Base-by-base conservation (phyloP, 2,888 invertebrate genomes). In the Cybosia mesomella region DNA sequence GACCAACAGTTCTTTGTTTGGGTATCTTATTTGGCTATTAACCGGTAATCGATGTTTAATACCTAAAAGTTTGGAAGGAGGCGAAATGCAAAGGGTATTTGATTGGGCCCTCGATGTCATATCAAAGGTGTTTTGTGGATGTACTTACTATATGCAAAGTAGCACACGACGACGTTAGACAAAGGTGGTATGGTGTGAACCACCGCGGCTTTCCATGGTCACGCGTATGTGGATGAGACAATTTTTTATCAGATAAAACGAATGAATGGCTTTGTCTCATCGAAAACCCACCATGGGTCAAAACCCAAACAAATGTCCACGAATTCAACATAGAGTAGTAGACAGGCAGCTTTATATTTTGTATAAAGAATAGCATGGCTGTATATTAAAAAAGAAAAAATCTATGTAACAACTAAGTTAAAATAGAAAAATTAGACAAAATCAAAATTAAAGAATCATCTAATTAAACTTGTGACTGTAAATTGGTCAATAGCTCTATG, bases 11-110 rank as follows among this genome's bases (percentile, higher is more conserved):
- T 71, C 57, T 18, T 60, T 21, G 71, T 72, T 75, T 71, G 62
- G 43, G 61, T 57, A 21, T 55, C 68, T 70, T 71, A 67, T 75
- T 74, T 67, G 63, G 66, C 70, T 67, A 79, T 70, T 54, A 72
- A 71, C 34, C 21, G 21, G 28, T 74, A 69, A 72, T 74, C 58
- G 74, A 73, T 28, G 62, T 67, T 55, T 24, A 55, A 22, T 54
- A 54, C 21, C 68, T 74, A 64, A 64, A 39, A 68, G 24, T 58
- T 58, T 28, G 22, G 10, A 32, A 8, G 54, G 68, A 62, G 62
- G 70, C 58, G 62, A 49, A n/a, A 68, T 72, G 66, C 54, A 62
- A 61, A 67, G 66, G 66, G 57, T 54, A 64, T 34, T 67, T 67
- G 62, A 75, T 49, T n/a, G 49, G 49, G n/a, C n/a, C 49, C 9